Conservation (phyloP, 1,140 invertebrate genomes). For the Wasmannia auropunctata region DNA sequence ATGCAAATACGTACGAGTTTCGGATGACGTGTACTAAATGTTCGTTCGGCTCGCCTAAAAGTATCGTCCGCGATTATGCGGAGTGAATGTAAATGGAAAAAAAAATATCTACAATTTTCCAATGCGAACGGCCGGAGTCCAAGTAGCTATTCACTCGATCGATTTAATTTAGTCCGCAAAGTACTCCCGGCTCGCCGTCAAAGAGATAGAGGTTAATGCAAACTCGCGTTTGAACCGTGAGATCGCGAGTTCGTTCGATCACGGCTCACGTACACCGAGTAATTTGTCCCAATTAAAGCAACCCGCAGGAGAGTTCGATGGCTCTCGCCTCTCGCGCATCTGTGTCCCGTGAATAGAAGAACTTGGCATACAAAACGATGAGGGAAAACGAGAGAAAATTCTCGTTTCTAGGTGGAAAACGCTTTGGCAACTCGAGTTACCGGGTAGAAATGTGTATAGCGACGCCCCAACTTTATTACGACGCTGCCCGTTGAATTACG, state of each 20-base stretch:
- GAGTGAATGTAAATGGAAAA: background rate
- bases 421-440: constrained; percentile 6
- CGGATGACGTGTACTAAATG: background rate
- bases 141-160: constrained; percentile 38
- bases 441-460: background rate
- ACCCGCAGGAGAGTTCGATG: constrained; percentile 63
- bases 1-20: background rate
- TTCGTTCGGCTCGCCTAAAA: background rate
- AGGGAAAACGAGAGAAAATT: constrained; percentile 33
- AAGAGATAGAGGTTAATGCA: constrained; percentile 55
- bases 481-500: constrained; percentile 23
- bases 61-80: background rate
- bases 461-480: background rate
- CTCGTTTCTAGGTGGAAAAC: background rate
- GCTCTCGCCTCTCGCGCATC: constrained; percentile 50
- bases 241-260: constrained; percentile 68
- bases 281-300: constrained; percentile 79
- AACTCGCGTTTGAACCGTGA: constrained; percentile 61
- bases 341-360: constrained; percentile 50
- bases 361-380: constrained; percentile 42
- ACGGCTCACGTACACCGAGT: constrained; percentile 71
- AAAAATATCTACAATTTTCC: background rate
- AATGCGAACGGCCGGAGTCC: background rate
- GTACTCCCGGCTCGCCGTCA: constrained; percentile 27
- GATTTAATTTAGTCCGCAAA: constrained; percentile 53